These are phyloP conservation scores for Formicarius rufipectus DNA, from an alignment of 2,113 vertebrate species.

Conservation along the genomic window DNA sequence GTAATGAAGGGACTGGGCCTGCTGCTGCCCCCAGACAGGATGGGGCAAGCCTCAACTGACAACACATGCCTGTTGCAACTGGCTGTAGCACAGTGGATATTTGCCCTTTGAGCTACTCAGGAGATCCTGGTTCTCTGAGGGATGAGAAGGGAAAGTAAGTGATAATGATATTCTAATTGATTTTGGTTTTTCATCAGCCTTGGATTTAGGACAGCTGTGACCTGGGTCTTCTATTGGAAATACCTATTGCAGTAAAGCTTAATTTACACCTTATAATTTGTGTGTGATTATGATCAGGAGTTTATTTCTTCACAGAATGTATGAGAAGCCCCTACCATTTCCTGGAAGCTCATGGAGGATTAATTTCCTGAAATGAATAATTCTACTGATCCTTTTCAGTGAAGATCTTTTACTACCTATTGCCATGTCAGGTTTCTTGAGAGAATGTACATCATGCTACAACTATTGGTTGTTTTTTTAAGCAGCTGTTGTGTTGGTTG, in stretches of 20 bases:
- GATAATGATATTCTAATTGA: not conserved
- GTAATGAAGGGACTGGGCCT: not conserved
- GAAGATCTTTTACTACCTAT: not conserved
- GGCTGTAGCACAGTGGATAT: not conserved
- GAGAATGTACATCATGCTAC: not conserved
- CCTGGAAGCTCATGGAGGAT: not conserved
- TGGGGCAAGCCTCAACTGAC: not conserved
- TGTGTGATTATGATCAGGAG: not conserved
- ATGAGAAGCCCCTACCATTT: not conserved
- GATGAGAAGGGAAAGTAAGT: not conserved
- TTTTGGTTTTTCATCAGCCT: fast-evolving
- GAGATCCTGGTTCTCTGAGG: not conserved
- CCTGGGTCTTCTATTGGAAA: not conserved
- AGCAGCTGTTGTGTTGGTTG: not conserved
- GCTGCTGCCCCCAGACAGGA: not conserved
- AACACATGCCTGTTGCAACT: fast-evolving
- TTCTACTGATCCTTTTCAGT: not conserved
- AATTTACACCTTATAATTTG: not conserved
- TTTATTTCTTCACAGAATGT: not conserved
- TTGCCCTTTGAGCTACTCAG: not conserved
- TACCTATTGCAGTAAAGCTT: not conserved
- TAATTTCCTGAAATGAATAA: not conserved
- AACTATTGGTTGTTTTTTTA: not conserved
- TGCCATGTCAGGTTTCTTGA: not conserved
- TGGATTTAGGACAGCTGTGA: not conserved